Conservation (phyloP, 2,797 vertebrate species). For the Myotis daubentonii region DNA sequence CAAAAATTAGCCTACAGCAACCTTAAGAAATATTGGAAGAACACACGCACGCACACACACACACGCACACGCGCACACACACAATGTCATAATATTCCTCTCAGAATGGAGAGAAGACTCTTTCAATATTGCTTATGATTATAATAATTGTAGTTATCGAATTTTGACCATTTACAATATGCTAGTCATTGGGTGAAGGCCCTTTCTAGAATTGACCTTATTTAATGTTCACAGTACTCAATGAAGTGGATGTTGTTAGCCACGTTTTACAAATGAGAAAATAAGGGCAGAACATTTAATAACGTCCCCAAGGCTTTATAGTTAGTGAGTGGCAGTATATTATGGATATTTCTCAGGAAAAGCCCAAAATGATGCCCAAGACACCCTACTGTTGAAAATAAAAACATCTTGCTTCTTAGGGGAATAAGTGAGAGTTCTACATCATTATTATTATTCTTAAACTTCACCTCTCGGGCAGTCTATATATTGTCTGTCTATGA, state of each 20-base stretch:
- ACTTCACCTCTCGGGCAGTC: background rate
- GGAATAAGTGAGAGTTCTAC: background rate
- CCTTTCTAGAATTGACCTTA: slow-evolving; percentile 1
- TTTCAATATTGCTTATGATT: slow-evolving; percentile 35
- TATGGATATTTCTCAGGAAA: background rate
- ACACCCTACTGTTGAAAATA: background rate
- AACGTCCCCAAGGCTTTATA: background rate
- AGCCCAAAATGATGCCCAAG: background rate
- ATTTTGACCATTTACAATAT: background rate
- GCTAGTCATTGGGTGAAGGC: background rate
- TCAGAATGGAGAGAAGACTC: background rate
- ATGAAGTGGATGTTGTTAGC: background rate
- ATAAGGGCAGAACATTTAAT: slow-evolving; percentile 18
- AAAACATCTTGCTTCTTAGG: slow-evolving; percentile 1
- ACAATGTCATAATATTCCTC: background rate
- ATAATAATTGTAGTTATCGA: background rate
- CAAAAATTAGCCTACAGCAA: slow-evolving; percentile 31
- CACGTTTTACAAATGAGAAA: slow-evolving; percentile 12
- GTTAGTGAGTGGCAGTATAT: background rate
- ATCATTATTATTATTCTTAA: slow-evolving; percentile 26
- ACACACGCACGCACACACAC: background rate
- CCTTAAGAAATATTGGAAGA: slow-evolving; percentile 38
- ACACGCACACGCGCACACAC: background rate
- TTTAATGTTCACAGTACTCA: background rate
- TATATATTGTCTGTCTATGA: background rate